Conservation (phyloP, 2,888 invertebrate species). For the Celastrina argiolus region DNA sequence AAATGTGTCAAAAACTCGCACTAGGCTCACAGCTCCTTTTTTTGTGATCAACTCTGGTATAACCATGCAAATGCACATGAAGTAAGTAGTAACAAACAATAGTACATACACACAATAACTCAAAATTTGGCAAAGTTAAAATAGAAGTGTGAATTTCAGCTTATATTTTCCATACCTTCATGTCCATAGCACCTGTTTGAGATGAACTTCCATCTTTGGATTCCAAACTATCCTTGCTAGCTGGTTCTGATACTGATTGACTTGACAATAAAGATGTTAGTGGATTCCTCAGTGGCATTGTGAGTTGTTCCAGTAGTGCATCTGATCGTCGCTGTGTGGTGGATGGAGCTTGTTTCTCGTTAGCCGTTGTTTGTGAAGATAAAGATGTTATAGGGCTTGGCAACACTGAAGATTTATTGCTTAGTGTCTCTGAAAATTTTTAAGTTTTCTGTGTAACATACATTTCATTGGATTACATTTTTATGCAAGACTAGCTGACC, state of each 20-base stretch:
- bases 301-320: constrained; percentile 65
- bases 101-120: too few relatives aligned
- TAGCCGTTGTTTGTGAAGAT: constrained; percentile 53
- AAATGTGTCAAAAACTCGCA: too few relatives aligned
- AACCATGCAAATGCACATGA: too few relatives aligned
- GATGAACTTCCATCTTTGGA: constrained; percentile 55
- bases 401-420: constrained; percentile 63
- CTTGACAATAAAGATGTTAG: constrained; percentile 47
- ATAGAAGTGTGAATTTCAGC: too few relatives aligned
- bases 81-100: too few relatives aligned
- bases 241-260: constrained; percentile 46
- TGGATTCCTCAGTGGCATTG: constrained; percentile 60
- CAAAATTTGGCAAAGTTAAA: too few relatives aligned
- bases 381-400: constrained; percentile 63
- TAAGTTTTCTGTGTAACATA: too few relatives aligned
- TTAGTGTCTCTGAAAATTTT: constrained; percentile 50
- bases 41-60: too few relatives aligned
- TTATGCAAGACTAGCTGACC: too few relatives aligned
- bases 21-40: too few relatives aligned
- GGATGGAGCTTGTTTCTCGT: constrained; percentile 62
- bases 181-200: constrained; percentile 58
- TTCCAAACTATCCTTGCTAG: constrained; percentile 62
- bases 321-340: constrained; percentile 67
- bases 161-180: constrained; percentile 51
- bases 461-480: too few relatives aligned